These are phyloP conservation scores for Brachionichthys hirsutus DNA, from an alignment of 2,113 vertebrate genomes.

Conservation along the genomic window DNA sequence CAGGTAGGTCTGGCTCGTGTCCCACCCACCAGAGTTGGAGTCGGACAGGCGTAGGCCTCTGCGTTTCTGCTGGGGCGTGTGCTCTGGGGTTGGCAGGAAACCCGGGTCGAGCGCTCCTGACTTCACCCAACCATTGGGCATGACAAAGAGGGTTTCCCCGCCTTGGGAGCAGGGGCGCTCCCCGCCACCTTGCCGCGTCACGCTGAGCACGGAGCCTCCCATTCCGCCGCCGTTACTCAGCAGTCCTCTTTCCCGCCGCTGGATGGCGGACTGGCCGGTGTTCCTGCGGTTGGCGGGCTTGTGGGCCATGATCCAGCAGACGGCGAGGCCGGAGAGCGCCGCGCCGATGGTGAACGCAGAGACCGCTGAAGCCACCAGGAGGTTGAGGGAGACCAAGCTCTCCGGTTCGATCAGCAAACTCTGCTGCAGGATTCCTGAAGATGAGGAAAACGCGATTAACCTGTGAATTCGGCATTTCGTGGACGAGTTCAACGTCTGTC, in stretches of 20 bases:
- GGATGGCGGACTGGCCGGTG: constrained; percentile 74
- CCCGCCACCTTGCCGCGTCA: constrained; percentile 82
- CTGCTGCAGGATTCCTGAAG: constrained; percentile 87
- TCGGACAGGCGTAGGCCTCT: constrained; percentile 80
- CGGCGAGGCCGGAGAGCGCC: constrained; percentile 91
- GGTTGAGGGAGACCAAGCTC: constrained; percentile 92
- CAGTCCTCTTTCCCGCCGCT: constrained; percentile 87
- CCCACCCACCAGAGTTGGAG: constrained; percentile 85
- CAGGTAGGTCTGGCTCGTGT: constrained; percentile 88
- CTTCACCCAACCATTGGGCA: constrained; percentile 94
- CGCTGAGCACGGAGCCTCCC: constrained; percentile 90
- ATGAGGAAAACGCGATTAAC: constrained; percentile 41
- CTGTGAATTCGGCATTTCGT: constrained; percentile 35
- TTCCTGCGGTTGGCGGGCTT: constrained; percentile 83
- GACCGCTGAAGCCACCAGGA: constrained; percentile 92
- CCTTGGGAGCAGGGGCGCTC: constrained; percentile 74
- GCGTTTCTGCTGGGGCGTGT: constrained; percentile 94
- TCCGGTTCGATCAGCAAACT: constrained; percentile 91
- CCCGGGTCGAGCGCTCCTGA: constrained; percentile 87
- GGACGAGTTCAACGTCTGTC: constrained; percentile 25
- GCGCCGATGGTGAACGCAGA: constrained; percentile 95
- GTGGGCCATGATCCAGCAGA: constrained; percentile 95
- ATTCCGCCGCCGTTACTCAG: constrained; percentile 82
- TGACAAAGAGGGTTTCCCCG: constrained; percentile 85
- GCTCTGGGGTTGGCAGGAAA: constrained; percentile 93